These are phyloP conservation scores for Boloria selene DNA, from an alignment of 2,888 invertebrate genomes.

Conservation along the genomic window DNA sequence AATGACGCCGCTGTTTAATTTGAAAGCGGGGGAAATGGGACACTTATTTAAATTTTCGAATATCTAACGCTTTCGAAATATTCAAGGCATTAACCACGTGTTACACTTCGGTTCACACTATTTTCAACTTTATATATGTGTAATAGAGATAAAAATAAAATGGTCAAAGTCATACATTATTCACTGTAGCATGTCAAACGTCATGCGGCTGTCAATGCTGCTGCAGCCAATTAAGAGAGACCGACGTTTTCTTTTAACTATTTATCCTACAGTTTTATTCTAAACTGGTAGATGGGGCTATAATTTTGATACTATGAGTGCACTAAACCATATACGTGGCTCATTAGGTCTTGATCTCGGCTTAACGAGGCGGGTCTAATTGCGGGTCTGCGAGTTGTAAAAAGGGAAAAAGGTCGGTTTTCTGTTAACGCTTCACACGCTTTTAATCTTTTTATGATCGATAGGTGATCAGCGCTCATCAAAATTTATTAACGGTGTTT, in stretches of 20 bases:
- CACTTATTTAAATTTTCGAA: conserved; percentile 62
- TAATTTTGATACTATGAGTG: conserved; percentile 58
- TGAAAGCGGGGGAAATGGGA: conserved; percentile 54
- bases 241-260: conserved; percentile 38
- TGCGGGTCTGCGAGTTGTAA: conserved; percentile 52
- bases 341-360: conserved; percentile 76
- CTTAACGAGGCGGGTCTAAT: conserved; percentile 75
- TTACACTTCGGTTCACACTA: conserved; percentile 14
- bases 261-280: conserved; percentile 42
- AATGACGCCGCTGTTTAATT: conserved; percentile 60
- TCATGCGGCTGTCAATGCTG: conserved; percentile 62
- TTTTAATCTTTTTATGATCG: conserved; percentile 20
- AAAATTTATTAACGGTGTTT: conserved; percentile 11
- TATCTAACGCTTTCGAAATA: conserved; percentile 46
- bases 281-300: conserved; percentile 57
- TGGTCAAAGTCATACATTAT: conserved; percentile 50
- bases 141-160: conserved; percentile 46
- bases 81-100: conserved; percentile 39
- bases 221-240: conserved; percentile 41
- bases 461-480: not conserved
- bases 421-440: conserved; percentile 23
- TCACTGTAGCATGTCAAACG: conserved; percentile 55
- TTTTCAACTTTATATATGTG: conserved; percentile 44
- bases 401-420: conserved; percentile 33
- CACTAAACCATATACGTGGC: conserved; percentile 75